These are phyloP conservation scores for Plectrocnemia conspersa DNA, from an alignment of 1,140 invertebrate species.

Conservation along the genomic window DNA sequence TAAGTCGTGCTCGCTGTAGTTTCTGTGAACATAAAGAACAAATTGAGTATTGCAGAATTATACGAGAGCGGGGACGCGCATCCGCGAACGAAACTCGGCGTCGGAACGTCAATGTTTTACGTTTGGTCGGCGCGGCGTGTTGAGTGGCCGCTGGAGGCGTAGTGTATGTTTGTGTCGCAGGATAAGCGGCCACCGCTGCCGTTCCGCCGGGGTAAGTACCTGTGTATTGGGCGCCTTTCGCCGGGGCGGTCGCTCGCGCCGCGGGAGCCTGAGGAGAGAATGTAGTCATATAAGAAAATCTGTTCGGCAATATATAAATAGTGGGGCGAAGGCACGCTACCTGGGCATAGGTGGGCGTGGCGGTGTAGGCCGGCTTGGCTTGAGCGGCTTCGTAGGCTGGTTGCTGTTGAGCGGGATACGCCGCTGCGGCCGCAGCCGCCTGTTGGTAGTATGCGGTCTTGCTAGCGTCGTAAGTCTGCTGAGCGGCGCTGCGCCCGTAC, in stretches of 20 bases:
- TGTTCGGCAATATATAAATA: neutral
- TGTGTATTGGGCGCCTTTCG: conserved; percentile 45
- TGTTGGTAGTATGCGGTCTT: conserved; percentile 67
- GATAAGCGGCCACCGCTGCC: conserved; percentile 39
- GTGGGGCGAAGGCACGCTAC: conserved; percentile 35
- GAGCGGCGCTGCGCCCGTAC: conserved; percentile 51
- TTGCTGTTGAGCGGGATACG: conserved; percentile 59
- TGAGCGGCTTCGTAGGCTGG: conserved; percentile 53
- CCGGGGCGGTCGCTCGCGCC: conserved; percentile 27
- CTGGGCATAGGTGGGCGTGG: conserved; percentile 59
- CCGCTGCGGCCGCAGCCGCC: conserved; percentile 61
- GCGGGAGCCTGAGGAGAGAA: conserved; percentile 37
- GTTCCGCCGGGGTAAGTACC: conserved; percentile 43
- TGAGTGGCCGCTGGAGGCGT: conserved; percentile 42
- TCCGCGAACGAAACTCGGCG: neutral
- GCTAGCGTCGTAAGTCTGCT: conserved; percentile 51
- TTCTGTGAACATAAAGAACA: conserved; percentile 39
- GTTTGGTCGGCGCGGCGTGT: conserved; percentile 46
- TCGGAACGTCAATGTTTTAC: conserved; percentile 36
- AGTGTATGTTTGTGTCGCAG: conserved; percentile 40
- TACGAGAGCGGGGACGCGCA: neutral
- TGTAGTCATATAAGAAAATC: neutral
- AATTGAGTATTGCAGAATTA: neutral
- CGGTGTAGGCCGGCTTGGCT: conserved; percentile 63
- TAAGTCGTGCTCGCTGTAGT: conserved; percentile 62